Base-by-base conservation (phyloP, 2,888 invertebrate species). In the Cancer borealis region DNA sequence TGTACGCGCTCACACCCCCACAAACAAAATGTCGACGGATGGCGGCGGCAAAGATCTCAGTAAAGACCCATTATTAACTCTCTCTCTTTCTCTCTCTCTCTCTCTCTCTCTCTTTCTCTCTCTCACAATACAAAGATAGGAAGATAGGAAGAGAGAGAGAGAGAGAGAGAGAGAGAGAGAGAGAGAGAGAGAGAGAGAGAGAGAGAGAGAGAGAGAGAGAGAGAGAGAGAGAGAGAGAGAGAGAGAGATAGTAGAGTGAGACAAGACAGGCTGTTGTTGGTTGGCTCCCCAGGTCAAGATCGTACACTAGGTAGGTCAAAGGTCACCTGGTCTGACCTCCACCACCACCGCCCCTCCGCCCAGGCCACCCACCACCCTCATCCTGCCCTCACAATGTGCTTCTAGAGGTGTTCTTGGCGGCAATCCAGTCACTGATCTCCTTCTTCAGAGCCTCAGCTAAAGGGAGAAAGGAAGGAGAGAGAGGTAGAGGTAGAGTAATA, bases 391-490 rank as follows among this genome's bases (percentile, higher is more conserved):
- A 94, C 94, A 94, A 94, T 89, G 95, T 47, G 87, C 89, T 93
- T 88, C 91, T 93, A 0, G 95, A 87, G 88, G 66, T 94, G 73
- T 90, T 94, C 84, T 95, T 95, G 84, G 95, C 92, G 0, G 95
- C 95, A 92, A 95, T 98, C 99, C 99, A 99, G 96, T 97, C 97
- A 96, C 97, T 97, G 96, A 99, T 99, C 96, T 98, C 97, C 96
- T 98, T 98, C 97, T 98, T 99, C 96, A 99, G 97, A 96, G 99
- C 99, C 92, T 97, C 97, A 96, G 98, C 98, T 98, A 97, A 0
- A 4, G 30, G 17, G 2, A 8, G 73, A 26, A 21, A 17, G 14
- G 17, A 60, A 6, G 60, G 60, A 60, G 54, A 17, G 91, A 91
- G 60, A 12, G 5, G 8, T 39, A 39, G 39, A 39, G n/a, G n/a